Conservation (phyloP, 2,888 invertebrate genomes). For the Lasioglossum leucozonium region DNA sequence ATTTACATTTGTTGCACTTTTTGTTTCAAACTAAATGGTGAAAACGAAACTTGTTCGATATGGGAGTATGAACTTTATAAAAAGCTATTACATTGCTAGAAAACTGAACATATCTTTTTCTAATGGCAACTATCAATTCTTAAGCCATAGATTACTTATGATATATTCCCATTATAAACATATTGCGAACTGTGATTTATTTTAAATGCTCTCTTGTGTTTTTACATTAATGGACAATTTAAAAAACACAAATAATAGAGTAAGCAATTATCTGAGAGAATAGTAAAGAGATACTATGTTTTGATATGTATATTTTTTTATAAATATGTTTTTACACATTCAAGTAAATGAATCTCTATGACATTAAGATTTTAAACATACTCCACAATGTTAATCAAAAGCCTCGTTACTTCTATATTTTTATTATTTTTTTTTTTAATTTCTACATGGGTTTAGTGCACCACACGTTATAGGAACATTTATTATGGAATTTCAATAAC, state of each 20-base stretch:
- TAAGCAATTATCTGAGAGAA: constrained; percentile 14
- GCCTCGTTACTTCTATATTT: neutral
- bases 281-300: neutral
- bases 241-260: constrained; percentile 21
- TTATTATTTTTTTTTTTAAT: constrained; percentile 20
- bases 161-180: constrained; percentile 5
- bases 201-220: constrained; percentile 29
- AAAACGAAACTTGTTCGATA: neutral
- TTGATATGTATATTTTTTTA: constrained; percentile 19
- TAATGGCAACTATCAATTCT: constrained; percentile 12
- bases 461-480: constrained; percentile 29
- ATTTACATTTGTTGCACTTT: constrained; percentile 16
- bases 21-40: neutral
- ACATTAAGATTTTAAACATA: constrained; percentile 21
- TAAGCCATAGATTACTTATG: too few relatives aligned
- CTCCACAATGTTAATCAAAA: constrained; percentile 17
- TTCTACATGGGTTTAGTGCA: constrained; percentile 39
- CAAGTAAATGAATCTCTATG: constrained; percentile 19
- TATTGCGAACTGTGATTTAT: constrained; percentile 41
- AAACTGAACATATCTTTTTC: constrained; percentile 53
- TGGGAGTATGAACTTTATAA: constrained; percentile 7
- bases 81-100: constrained; percentile 21
- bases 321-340: constrained; percentile 18
- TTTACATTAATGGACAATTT: constrained; percentile 23
- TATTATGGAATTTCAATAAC: constrained; percentile 50